A percentile compares a stretch with the other conserved stretches of the same genome.
Conservation (phyloP, 2,888 invertebrate species). For the Noctuana brunneofusca region DNA sequence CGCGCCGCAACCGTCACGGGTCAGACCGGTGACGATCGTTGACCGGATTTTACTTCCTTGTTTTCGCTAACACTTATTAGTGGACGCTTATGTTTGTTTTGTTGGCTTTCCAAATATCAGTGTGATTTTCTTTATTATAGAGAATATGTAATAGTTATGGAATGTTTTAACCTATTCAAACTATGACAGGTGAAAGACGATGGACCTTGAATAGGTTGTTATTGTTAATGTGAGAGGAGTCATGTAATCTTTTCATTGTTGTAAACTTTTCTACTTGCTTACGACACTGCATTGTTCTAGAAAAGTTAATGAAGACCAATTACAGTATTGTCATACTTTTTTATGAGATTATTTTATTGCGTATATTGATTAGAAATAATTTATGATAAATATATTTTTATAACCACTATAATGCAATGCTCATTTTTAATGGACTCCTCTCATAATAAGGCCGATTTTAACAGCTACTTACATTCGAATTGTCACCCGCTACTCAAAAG, state of each 20-base stretch:
- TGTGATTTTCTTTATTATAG: slow-evolving; percentile 76
- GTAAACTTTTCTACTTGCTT: slow-evolving; percentile 31
- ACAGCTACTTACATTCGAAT: slow-evolving; percentile 64
- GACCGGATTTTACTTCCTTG: slow-evolving; percentile 59
- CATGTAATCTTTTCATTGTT: slow-evolving; percentile 35
- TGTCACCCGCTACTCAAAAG: slow-evolving; percentile 72
- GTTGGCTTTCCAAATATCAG: slow-evolving; percentile 80
- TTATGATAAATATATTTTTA: slow-evolving; percentile 47
- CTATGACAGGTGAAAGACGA: slow-evolving; percentile 49
- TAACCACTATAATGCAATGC: slow-evolving; percentile 38
- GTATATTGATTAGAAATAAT: slow-evolving; percentile 43
- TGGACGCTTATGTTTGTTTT: slow-evolving; percentile 78
- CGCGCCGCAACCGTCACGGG: slow-evolving; percentile 45
- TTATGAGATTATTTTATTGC: slow-evolving; percentile 40
- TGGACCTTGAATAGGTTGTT: slow-evolving; percentile 45
- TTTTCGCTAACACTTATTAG: slow-evolving; percentile 73
- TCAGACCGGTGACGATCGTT: slow-evolving; percentile 47
- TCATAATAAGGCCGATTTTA: slow-evolving; percentile 54
- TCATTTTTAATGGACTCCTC: slow-evolving; percentile 60
- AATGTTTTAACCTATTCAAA: slow-evolving; percentile 72
- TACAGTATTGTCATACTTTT: slow-evolving; percentile 42
- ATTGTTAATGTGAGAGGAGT: slow-evolving; percentile 48
- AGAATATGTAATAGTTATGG: slow-evolving; percentile 67
- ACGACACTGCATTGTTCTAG: slow-evolving; percentile 23
- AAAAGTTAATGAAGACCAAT: slow-evolving; percentile 39